Evolutionary conservation across 2,113 vertebrate genomes (phyloP).

Genomic region (Dasypus novemcinctus): DNA sequence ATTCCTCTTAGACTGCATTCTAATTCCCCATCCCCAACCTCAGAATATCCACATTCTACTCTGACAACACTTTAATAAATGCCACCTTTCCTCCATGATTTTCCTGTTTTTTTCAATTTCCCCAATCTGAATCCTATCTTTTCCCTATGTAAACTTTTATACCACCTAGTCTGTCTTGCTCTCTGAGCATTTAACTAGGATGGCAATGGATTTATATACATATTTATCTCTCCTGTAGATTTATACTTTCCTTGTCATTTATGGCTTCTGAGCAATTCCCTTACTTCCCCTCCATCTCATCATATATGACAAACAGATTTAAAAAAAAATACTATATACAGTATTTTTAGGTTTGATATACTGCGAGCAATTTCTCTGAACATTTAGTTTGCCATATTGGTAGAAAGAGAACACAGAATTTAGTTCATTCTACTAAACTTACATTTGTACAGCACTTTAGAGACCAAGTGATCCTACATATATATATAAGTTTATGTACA

Average conservation of each 20-base stretch:
- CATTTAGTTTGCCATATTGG: background rate
- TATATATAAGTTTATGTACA: fast-evolving
- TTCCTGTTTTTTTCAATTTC: background rate
- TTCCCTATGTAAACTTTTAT: background rate
- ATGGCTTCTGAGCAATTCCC: background rate
- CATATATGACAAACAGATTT: background rate
- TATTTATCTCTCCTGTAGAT: background rate
- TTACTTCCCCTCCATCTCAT: background rate
- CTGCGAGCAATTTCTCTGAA: background rate
- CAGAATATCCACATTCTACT: background rate
- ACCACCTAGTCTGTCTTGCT: background rate
- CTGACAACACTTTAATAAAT: background rate
- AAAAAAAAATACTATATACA: background rate
- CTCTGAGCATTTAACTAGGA: background rate
- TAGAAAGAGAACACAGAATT: background rate
- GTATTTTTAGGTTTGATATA: background rate
- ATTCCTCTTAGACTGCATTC: background rate
- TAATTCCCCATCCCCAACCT: background rate
- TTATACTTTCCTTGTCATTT: slow-evolving; percentile 4
- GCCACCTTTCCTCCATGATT: background rate
- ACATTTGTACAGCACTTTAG: background rate
- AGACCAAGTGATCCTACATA: background rate
- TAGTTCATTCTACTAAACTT: background rate
- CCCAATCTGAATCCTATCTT: background rate
- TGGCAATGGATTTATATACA: background rate